Base-by-base conservation (phyloP, 2,113 vertebrate species). In the Peromyscus maniculatus region DNA sequence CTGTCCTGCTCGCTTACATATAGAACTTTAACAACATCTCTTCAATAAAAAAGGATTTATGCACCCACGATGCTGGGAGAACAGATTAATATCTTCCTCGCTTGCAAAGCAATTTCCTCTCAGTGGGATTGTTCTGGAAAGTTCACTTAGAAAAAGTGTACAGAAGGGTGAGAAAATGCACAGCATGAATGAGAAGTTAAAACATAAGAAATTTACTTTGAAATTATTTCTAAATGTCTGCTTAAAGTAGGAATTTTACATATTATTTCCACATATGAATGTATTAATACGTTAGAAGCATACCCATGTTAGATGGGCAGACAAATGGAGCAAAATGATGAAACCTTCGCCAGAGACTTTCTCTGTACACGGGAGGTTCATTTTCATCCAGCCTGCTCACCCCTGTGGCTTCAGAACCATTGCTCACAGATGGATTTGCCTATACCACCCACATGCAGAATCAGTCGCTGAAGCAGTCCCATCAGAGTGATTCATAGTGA, bases 11-110 rank as follows among this genome's bases (percentile, higher is more conserved):
- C 0, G 72, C 92, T 94, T 94, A 96, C 55, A 95, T 93, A 64
- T 36, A 88, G 94, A 96, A 87, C 62, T 89, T 94, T 88, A 97
- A 84, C 43, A 89, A 69, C 72, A 91, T 39, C 46, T 82, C 92
- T 91, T 98, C 67, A 92, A 90, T 96, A 97, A 95, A 67, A 97
- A 97, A 95, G 79, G 93, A 97, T 98, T 93, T 97, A 22, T 91
- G 43, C 79, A 28, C 77, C 67, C 93, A 96, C 69, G 33, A 1
- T 66, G 13, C 12, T 89, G 86, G 91, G 92, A 74, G 96, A 96
- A 87, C 91, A 93, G 91, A 96, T 97, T 91, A 96, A 97, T 95
- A 78, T 82, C 88, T 91, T 95, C 33, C 72, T 96, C 83, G 91
- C 95, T 93, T 92, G 91, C 66, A 96, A 96, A 91, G 95, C 82